Evolutionary conservation across 1,140 invertebrate genomes (phyloP), one percentile per base, ranked within the genome.

Genomic region (Cydia amplana): DNA sequence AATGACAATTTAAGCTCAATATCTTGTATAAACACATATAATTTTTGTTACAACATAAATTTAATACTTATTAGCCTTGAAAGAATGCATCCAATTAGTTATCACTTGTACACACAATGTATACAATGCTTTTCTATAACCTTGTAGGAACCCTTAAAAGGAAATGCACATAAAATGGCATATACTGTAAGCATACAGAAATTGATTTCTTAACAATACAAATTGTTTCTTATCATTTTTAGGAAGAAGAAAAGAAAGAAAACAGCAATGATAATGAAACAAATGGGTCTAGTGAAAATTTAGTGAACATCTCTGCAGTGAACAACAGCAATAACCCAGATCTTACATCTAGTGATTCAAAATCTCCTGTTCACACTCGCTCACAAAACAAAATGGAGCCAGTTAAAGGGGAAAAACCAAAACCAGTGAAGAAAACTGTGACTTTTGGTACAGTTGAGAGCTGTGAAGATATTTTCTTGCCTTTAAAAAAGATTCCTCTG

Each of bases 231-330:
- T 55, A 55, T 55, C 4, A 64, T 36, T 90, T 93, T 74, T 85
- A 93, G 93, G 92, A 93, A 82, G 91, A 93, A 88, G 91, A 93
- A 84, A 93, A 93, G 89, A 92, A 92, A 87, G 90, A 92, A 87
- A 93, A 85, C 80, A 92, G 87, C 83, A 87, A 85, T 84, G 88
- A 90, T 49, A 90, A 85, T 83, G 88, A 92, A 75, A 79, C 78
- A 82, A 86, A 83, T 77, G 80, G 81, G 78, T 74, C 79, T 77
- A 83, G 78, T 87, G 87, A 87, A 74, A 84, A 85, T 83, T 84
- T 87, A 86, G 80, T 83, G 74, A 86, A 67, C 74, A 79, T 82
- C 40, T 79, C 79, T 79, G 75, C 74, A 82, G 72, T 78, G 74
- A 82, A 79, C 63, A 86, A 84, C 76, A 75, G 80, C 80, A 89